These are phyloP conservation scores for Lagenorhynchus albirostris DNA, from an alignment of 2,113 vertebrate genomes.

Conservation along the genomic window DNA sequence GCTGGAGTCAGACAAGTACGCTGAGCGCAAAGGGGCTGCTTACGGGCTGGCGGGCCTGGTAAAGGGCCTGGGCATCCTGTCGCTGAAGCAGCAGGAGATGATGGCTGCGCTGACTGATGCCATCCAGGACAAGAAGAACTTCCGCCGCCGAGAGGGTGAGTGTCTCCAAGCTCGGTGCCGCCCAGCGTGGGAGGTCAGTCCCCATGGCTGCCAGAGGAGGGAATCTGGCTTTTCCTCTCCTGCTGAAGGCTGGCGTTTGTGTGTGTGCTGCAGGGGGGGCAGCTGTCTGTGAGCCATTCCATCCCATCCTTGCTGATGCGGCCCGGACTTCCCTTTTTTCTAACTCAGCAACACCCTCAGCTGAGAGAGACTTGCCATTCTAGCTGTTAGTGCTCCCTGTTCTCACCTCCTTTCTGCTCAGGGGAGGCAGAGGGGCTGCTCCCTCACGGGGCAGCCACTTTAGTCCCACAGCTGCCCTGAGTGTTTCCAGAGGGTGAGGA, in stretches of 20 bases:
- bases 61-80: constrained; percentile 96
- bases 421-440: not conserved
- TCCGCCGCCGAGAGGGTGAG: constrained; percentile 95
- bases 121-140: constrained; percentile 99
- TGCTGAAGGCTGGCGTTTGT: not conserved
- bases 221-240: not conserved
- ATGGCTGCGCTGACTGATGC: constrained; percentile 96
- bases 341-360: not conserved
- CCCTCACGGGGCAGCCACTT: not conserved
- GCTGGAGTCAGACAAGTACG: constrained; percentile 97
- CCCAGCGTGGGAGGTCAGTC: fast-evolving
- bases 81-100: constrained; percentile 98
- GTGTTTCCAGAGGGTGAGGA: not conserved
- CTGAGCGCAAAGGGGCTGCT: constrained; percentile 94
- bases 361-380: not conserved
- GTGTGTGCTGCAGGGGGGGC: too few species aligned
- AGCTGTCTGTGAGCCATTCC: not conserved
- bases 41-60: constrained; percentile 97
- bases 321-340: not conserved
- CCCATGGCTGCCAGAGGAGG: not conserved
- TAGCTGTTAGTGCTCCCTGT: not conserved
- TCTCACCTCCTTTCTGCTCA: not conserved
- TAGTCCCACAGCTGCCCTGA: not conserved
- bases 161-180: not conserved
- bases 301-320: not conserved